Base-by-base conservation (phyloP, 2,888 invertebrate genomes). In the Eledona agricola region DNA sequence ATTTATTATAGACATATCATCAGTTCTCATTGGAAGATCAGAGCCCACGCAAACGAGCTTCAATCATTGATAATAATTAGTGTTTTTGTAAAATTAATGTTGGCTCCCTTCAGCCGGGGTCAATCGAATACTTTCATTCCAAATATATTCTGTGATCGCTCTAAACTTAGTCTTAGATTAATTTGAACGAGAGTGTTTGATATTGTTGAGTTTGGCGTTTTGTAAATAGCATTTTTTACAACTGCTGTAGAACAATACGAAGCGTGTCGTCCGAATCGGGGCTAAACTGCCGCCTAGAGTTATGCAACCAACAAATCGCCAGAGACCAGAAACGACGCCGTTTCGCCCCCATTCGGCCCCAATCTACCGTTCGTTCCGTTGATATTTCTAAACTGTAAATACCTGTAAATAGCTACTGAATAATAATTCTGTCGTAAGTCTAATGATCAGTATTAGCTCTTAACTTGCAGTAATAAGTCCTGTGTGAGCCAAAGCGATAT, bases 1-100 rank as follows among this genome's bases (percentile, higher is more conserved):
- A 73, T 72, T 72, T 72, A 72, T 65, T 65, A 60, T 59, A 69
- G 67, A 73, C 72, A 72, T 73, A 73, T 72, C 72, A 70, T 64
- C 60, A 60, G 58, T 40, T 23, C 32, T 50, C 29, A 56, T 42
- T 54, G 37, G 40, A 32, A 54, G 50, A 37, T 38, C 29, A 46
- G 43, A 22, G 11, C 54, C 43, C 43, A 46, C 46, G 52, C 43
- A 51, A 51, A 55, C 54, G 61, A 63, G 61, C 60, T 64, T 60
- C 57, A 51, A 57, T 51, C 59, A 55, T 58, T 57, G 61, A 64
- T 64, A 64, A 64, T 64, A 62, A 64, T 59, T 61, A 59, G 58
- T 49, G 51, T 58, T 58, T 55, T 51, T 51, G 31, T 51, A 42
- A n/a, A n/a, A n/a, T n/a, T n/a, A n/a, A 50, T 12, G 12, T 37